Evolutionary conservation across 2,113 vertebrate species (phyloP).

Genomic region (Chloebia gouldiae): DNA sequence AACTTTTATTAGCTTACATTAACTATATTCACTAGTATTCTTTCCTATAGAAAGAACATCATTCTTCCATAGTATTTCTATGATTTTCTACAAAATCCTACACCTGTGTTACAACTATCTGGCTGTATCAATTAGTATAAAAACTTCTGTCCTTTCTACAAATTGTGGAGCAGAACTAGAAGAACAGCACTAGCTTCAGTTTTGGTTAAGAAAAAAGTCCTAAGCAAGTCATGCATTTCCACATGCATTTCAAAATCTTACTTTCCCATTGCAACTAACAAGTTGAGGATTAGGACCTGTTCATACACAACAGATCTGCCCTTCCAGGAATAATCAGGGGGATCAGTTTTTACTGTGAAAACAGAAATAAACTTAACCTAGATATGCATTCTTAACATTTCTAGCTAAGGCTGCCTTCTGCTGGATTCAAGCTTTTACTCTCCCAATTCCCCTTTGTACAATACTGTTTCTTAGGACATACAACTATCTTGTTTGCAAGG

Average conservation of each 20-base stretch:
- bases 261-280: not conserved
- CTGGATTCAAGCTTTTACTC: not conserved
- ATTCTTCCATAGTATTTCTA: not conserved
- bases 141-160: not conserved
- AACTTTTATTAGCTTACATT: not conserved
- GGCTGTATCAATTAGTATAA: not conserved
- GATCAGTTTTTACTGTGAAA: not conserved
- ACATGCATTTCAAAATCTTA: not conserved
- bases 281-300: not conserved
- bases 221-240: not conserved
- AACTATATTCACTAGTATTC: not conserved
- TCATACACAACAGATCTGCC: not conserved
- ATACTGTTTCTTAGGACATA: not conserved
- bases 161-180: not conserved
- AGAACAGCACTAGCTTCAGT: not conserved
- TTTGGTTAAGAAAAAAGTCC: not conserved
- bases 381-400: not conserved
- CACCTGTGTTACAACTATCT: not conserved
- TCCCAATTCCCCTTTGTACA: not conserved
- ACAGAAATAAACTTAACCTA: not conserved
- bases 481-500: not conserved
- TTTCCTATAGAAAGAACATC: not conserved
- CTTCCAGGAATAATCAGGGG: not conserved
- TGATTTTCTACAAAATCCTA: not conserved
- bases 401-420: not conserved